Percentiles rank a stretch among this genome's conserved stretches.
phyloP scores from a whole-genome alignment of 2,888 invertebrate species.

The Meiosimyza platycephala region DNA sequence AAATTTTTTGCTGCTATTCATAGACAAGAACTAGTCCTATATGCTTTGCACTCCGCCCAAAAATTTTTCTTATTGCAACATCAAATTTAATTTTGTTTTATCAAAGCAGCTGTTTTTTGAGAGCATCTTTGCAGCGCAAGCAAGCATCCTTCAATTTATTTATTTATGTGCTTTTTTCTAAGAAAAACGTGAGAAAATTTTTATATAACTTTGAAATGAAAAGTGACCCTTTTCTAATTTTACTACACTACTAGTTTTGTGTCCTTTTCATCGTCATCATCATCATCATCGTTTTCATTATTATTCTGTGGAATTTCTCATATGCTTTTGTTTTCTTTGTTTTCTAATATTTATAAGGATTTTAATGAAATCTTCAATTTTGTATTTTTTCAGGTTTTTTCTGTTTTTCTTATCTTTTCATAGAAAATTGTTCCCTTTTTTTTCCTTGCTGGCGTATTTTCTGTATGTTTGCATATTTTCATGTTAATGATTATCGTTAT shows the following conservation, averaged over 20 bases:
- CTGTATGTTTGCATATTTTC: background rate
- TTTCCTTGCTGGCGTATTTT: background rate
- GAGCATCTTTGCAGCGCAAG: no score
- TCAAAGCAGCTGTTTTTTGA: no score
- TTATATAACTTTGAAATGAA: background rate
- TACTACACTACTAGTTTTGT: background rate
- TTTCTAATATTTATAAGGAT: constrained; percentile 16
- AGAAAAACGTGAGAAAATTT: constrained; percentile 25
- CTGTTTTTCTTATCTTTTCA: background rate
- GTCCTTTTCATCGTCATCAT: background rate
- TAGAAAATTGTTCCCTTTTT: background rate
- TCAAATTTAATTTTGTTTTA: no score
- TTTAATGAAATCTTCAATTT: constrained; percentile 20
- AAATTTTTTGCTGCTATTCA: no score
- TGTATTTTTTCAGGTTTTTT: background rate
- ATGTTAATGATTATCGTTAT: constrained; percentile 24
- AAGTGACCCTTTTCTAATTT: background rate
- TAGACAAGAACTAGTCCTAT: no score
- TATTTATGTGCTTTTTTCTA: background rate
- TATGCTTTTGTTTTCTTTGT: constrained; percentile 21
- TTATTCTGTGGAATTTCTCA: background rate
- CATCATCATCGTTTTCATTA: no score
- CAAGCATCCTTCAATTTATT: constrained; percentile 1
- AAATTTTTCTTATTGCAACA: no score
- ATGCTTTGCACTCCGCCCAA: no score